These are phyloP conservation scores for Prostheceraeus crozeri DNA, from an alignment of 2,888 invertebrate species.

Conservation along the genomic window DNA sequence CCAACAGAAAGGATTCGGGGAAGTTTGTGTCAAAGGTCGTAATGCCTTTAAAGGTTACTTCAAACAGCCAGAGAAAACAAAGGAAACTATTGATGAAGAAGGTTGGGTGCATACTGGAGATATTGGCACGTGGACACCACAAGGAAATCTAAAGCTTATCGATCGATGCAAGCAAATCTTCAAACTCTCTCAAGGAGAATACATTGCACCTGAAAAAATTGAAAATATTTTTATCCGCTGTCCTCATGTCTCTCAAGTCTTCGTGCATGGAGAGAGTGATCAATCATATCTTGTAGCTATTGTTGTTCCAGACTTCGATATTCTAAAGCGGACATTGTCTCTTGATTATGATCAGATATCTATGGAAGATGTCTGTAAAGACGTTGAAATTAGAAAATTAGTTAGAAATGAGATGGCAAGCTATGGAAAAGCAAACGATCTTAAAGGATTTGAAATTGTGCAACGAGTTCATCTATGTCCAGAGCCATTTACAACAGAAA, in stretches of 20 bases:
- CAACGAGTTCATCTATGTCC: slow-evolving; percentile 37
- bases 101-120: slow-evolving; percentile 77
- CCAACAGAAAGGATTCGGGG: slow-evolving; percentile 46
- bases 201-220: slow-evolving; percentile 96
- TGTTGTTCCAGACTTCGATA: slow-evolving; percentile 87
- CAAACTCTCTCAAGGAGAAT: slow-evolving; percentile 85
- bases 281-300: slow-evolving; percentile 70
- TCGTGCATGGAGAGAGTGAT: slow-evolving; percentile 89
- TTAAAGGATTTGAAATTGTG: slow-evolving; percentile 94
- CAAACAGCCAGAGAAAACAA: slow-evolving; percentile 83
- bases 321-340: slow-evolving; percentile 61
- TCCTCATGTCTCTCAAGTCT: slow-evolving; percentile 87
- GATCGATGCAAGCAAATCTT: slow-evolving; percentile 97
- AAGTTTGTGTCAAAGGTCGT: slow-evolving; percentile 81
- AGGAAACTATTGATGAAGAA: slow-evolving; percentile 63
- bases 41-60: slow-evolving; percentile 89
- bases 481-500: slow-evolving; percentile 16
- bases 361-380: slow-evolving; percentile 6
- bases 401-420: slow-evolving; percentile 77
- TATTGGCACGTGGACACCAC: slow-evolving; percentile 86
- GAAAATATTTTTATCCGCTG: slow-evolving; percentile 88
- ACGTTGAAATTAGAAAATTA: slow-evolving; percentile 71
- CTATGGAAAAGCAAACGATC: slow-evolving; percentile 76
- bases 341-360: too few relatives aligned
- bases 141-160: slow-evolving; percentile 87